Percentiles rank a stretch among this genome's conserved stretches.
Evolutionary conservation across 2,888 invertebrate genomes (phyloP).

Genomic region (Ennomos fuscantarius): DNA sequence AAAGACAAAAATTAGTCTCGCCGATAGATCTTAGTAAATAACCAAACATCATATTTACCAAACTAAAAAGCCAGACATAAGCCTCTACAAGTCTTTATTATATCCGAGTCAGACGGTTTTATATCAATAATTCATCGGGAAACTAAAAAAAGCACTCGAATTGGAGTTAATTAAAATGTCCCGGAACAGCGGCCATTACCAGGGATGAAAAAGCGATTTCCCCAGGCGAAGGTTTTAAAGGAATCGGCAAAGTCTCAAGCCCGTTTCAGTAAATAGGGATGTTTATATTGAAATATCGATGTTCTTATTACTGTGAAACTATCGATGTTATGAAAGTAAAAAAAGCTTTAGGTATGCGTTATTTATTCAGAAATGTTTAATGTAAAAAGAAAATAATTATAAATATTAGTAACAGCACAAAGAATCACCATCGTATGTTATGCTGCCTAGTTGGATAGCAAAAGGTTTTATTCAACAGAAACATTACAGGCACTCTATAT

Average conservation of each 20-base stretch:
- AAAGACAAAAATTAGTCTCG: too few species aligned
- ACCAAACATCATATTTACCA: too few species aligned
- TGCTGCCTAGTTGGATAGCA: too few species aligned
- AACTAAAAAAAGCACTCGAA: conserved; percentile 60
- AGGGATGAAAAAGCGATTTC: conserved; percentile 83
- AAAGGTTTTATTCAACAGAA: too few species aligned
- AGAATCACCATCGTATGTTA: too few species aligned
- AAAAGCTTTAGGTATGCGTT: too few species aligned
- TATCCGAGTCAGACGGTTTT: conserved; percentile 25
- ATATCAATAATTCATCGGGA: conserved; percentile 68
- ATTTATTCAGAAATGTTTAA: too few species aligned
- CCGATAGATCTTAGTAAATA: too few species aligned
- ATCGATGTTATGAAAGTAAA: too few species aligned
- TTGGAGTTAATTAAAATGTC: conserved; percentile 80
- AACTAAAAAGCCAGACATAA: neutral
- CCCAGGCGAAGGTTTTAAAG: conserved; percentile 74
- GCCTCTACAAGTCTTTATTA: conserved; percentile 8
- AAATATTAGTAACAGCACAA: too few species aligned
- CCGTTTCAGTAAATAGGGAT: conserved; percentile 65
- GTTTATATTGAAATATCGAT: conserved; percentile 9
- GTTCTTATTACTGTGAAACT: neutral
- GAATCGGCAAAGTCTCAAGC: conserved; percentile 70
- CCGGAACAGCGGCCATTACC: conserved; percentile 74
- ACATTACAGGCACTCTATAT: too few species aligned
- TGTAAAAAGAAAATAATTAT: too few species aligned